These are phyloP conservation scores for Sebastes hubbsi DNA, from an alignment of 2,797 vertebrate genomes.

Conservation along the genomic window DNA sequence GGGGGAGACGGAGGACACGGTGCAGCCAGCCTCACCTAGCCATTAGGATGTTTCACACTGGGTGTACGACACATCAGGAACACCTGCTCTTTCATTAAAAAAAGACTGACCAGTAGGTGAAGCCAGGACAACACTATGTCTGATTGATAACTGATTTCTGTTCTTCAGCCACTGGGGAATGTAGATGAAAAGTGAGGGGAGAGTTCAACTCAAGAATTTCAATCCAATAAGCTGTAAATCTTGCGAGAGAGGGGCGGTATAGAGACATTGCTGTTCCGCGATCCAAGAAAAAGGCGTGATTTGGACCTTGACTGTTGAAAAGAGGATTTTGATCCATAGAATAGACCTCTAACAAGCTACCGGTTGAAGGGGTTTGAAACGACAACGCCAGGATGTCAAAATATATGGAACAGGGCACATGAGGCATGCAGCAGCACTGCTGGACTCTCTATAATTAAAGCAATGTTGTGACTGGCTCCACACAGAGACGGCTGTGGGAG, in stretches of 20 bases:
- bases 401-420: conserved; percentile 48
- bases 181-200: neutral
- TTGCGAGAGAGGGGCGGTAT: neutral
- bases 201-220: neutral
- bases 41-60: conserved; percentile 33
- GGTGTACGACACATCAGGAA: conserved; percentile 24
- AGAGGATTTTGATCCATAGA: neutral
- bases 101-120: conserved; percentile 14
- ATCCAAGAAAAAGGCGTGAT: neutral
- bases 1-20: conserved; percentile 51
- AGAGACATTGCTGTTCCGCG: neutral
- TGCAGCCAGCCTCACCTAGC: conserved; percentile 52
- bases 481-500: conserved; percentile 55
- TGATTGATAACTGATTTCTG: neutral
- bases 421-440: conserved; percentile 52
- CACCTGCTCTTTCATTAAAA: neutral
- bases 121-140: neutral
- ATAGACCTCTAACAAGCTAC: neutral
- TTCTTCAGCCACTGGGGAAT: neutral
- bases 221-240: neutral
- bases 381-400: conserved; percentile 12
- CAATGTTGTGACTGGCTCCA: conserved; percentile 70
- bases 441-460: conserved; percentile 69
- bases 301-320: neutral
- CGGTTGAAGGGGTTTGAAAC: conserved; percentile 15